These are phyloP conservation scores for Sciurus niger DNA, from an alignment of 2,113 vertebrate genomes.

Conservation along the genomic window DNA sequence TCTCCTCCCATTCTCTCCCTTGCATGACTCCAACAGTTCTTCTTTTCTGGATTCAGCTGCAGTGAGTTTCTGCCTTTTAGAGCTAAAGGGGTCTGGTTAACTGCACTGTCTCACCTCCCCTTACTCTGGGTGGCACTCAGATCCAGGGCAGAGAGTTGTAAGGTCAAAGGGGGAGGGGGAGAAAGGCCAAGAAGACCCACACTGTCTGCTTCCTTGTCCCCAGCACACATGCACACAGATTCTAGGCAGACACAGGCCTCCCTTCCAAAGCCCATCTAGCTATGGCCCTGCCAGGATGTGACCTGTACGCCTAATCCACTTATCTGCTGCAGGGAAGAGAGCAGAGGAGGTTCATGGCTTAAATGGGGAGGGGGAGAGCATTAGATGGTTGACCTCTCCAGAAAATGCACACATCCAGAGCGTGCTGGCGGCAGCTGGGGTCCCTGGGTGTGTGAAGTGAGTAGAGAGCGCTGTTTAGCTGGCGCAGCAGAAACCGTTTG, in stretches of 20 bases:
- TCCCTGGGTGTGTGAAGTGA: neutral
- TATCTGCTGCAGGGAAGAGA: neutral
- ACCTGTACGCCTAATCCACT: neutral
- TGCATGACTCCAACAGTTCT: neutral
- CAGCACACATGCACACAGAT: neutral
- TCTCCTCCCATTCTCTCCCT: neutral
- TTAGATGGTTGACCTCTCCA: rapidly evolving
- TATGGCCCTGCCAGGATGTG: neutral
- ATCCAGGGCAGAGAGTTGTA: neutral
- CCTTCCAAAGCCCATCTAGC: neutral
- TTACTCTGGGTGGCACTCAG: neutral
- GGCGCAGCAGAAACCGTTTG: conserved; percentile 74
- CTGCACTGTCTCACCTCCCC: neutral
- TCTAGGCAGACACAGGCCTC: neutral
- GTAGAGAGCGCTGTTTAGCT: neutral
- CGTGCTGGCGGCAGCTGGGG: neutral
- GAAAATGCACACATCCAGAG: neutral
- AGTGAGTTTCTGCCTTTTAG: neutral
- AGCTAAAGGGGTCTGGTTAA: neutral
- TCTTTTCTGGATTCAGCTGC: neutral
- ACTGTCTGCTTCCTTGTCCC: neutral
- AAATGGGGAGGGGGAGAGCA: too few species aligned
- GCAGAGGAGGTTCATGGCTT: too few species aligned
- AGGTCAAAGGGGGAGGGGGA: neutral
- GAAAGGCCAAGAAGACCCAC: neutral